A percentile compares a stretch with the other conserved stretches of the same genome.
phyloP scores from a whole-genome alignment of 2,888 invertebrate species.

The Platycnemis pennipes region DNA sequence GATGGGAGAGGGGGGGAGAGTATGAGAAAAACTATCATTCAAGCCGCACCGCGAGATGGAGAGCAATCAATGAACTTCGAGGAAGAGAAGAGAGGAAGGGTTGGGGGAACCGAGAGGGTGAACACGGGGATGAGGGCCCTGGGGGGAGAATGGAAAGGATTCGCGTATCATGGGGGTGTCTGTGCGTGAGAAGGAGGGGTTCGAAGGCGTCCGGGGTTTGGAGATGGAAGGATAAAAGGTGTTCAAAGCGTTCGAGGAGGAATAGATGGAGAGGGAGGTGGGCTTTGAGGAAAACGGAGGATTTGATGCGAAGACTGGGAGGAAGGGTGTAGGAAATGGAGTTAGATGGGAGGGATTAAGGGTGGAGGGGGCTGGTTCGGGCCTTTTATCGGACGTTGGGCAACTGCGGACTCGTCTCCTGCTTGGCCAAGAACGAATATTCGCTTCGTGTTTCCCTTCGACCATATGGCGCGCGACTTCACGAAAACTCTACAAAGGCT shows the following conservation, averaged over 20 bases:
- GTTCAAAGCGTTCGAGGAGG: background rate
- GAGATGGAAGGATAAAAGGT: background rate
- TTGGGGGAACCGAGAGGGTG: background rate
- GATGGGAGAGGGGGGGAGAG: background rate
- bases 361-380: no score
- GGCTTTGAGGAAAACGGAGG: background rate
- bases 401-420: background rate
- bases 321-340: background rate
- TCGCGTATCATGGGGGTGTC: background rate
- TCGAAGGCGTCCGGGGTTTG: background rate
- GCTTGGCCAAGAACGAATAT: background rate
- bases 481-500: background rate
- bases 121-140: background rate
- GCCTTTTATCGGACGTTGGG: background rate
- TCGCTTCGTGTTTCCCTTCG: background rate
- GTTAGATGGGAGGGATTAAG: background rate
- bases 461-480: background rate
- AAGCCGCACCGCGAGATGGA: conserved; percentile 29
- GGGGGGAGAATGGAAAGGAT: background rate
- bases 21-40: background rate
- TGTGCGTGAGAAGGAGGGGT: no score
- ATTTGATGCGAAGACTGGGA: background rate
- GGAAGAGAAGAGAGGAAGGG: background rate
- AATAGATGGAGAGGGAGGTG: background rate
- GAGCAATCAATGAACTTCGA: background rate